Evolutionary conservation across 2,888 invertebrate genomes (phyloP).

Genomic region (Pasiphila rectangulata): DNA sequence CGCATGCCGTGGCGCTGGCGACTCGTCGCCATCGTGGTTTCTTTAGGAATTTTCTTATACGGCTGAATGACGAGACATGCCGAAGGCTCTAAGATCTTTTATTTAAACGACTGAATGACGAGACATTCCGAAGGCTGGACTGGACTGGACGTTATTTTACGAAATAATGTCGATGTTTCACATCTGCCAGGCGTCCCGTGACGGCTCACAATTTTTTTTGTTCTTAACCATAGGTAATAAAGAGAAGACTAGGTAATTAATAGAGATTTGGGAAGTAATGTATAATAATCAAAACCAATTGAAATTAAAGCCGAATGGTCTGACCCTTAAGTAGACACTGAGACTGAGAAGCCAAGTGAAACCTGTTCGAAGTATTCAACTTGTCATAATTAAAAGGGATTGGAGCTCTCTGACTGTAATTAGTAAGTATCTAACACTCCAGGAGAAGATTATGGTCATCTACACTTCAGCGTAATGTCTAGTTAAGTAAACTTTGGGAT

Average conservation of each 20-base stretch:
- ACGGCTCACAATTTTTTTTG: too few relatives aligned
- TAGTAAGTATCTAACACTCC: constrained; percentile 45
- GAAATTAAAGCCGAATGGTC: not conserved
- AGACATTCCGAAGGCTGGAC: too few relatives aligned
- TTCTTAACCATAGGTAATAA: not conserved
- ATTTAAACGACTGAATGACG: too few relatives aligned
- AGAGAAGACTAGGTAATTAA: not conserved
- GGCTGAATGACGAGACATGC: too few relatives aligned
- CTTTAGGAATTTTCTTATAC: too few relatives aligned
- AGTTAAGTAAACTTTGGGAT: not conserved
- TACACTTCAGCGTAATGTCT: constrained; percentile 13
- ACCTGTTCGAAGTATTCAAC: constrained; percentile 44
- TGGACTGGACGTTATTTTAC: too few relatives aligned
- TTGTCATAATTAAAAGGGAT: constrained; percentile 57
- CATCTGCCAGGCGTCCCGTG: too few relatives aligned
- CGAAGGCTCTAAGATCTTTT: too few relatives aligned
- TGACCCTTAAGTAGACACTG: constrained; percentile 30
- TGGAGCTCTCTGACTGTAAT: constrained; percentile 45
- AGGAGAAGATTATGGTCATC: constrained; percentile 28
- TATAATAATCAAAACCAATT: constrained; percentile 1
- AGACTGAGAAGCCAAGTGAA: constrained; percentile 40
- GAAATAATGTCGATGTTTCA: too few relatives aligned
- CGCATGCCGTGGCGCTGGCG: too few relatives aligned
- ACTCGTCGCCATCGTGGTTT: too few relatives aligned
- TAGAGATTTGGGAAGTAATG: not conserved